Evolutionary conservation across 2,113 vertebrate genomes (phyloP), one percentile per base, ranked within the genome.

Genomic region (Dissostichus mawsoni): DNA sequence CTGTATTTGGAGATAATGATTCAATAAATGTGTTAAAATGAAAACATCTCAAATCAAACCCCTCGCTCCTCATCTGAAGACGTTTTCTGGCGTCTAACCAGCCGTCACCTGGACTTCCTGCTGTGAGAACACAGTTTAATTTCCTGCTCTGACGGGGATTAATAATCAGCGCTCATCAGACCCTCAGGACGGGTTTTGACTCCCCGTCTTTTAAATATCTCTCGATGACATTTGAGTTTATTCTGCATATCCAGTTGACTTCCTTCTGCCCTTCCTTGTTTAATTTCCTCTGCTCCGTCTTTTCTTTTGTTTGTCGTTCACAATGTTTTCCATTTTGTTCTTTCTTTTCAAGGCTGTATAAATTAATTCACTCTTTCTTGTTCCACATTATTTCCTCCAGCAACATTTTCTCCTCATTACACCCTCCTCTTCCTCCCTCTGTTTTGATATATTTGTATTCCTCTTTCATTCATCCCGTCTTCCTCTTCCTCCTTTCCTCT

Each of bases 191-290:
- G 14, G 14, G 36, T 7, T 44, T 57, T 41, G 45, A 25, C 13
- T 14, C 41, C 29, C 12, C 5, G 17, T 25, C 48, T 63, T 58
- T 18, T 36, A 45, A 3, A 25, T 18, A 6, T 29, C 23, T 59
- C 64, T 17, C 52, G 77, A 72, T 72, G 69, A 65, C 53, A 41
- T 73, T 52, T 73, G 69, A 44, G 36, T 71, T 71, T 45, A 53
- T 45, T 70, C 67, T 57, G 50, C 41, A 48, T 61, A 68, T 36
- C 5, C 59, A 25, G 41, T 25, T 58, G 29, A 44, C 47, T 20
- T 11, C 36, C 16, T 47, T 11, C 25, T 65, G 25, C 25, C 59
- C n/a, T 11, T 11, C 52, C 52, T 79, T 4, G 9, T 41, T 56
- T 65, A 5, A 57, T 65, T 61, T 65, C 23, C 25, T 51, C 41